Evolutionary conservation across 2,113 vertebrate species (phyloP).

Genomic region (Chrysochloris asiatica): DNA sequence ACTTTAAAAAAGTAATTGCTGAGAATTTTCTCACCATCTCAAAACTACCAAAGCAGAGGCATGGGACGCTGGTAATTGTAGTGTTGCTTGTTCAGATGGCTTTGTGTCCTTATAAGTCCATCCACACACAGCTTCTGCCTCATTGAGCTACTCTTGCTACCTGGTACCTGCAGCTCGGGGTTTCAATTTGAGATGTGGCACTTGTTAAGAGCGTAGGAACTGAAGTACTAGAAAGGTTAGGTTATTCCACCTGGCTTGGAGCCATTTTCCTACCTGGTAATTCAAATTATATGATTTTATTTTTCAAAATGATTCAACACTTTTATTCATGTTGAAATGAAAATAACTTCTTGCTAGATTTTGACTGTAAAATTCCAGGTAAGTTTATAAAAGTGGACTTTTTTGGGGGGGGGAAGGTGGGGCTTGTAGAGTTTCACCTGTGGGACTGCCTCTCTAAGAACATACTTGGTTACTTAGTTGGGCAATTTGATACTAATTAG

Average conservation of each 20-base stretch:
- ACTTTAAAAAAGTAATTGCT: slow-evolving; percentile 34
- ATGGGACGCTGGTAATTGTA: not conserved
- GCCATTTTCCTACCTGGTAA: slow-evolving; percentile 29
- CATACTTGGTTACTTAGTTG: not conserved
- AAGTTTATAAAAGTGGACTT: slow-evolving; percentile 52
- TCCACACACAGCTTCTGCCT: not conserved
- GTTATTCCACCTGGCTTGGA: not conserved
- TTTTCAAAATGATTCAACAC: slow-evolving; percentile 65
- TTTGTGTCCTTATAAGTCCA: not conserved
- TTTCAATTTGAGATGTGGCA: not conserved
- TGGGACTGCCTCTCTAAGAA: slow-evolving; percentile 53
- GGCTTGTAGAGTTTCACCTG: not conserved
- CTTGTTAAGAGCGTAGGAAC: slow-evolving; percentile 43
- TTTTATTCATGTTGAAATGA: slow-evolving; percentile 43
- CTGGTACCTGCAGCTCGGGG: not conserved
- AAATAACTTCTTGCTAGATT: slow-evolving; percentile 61
- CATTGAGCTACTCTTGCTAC: not conserved
- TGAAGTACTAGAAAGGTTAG: slow-evolving; percentile 33
- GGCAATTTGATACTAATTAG: not conserved
- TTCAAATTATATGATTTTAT: slow-evolving; percentile 25
- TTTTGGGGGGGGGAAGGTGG: not conserved
- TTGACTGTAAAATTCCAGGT: slow-evolving; percentile 65
- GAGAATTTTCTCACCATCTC: slow-evolving; percentile 57
- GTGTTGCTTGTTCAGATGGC: not conserved
- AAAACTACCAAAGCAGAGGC: not conserved